Evolutionary conservation across 1,140 invertebrate genomes (phyloP).

Genomic region (Onthophagus taurus): DNA sequence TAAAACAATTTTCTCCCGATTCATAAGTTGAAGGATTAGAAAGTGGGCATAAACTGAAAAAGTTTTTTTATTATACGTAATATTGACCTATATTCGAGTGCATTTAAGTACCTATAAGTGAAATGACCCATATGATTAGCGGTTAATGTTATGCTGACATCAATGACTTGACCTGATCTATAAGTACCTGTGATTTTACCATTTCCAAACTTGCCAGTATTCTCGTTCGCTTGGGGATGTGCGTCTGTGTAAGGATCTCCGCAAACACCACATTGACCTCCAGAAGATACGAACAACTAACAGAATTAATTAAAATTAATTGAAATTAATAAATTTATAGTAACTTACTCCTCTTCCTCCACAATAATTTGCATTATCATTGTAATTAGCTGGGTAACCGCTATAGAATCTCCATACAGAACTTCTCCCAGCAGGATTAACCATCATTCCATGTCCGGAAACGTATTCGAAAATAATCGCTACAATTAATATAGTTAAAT

Average conservation of each 20-base stretch:
- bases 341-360: conserved; percentile 52
- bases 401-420: conserved; percentile 54
- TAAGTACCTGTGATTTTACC: conserved; percentile 45
- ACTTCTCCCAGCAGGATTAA: conserved; percentile 56
- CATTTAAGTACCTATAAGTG: conserved; percentile 41
- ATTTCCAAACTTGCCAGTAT: conserved; percentile 49
- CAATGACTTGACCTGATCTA: conserved; percentile 32
- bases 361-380: conserved; percentile 59
- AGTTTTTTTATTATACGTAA: no score
- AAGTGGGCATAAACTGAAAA: conserved; percentile 21
- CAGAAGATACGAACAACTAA: no score
- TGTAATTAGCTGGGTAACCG: conserved; percentile 46
- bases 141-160: conserved; percentile 39
- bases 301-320: no score
- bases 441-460: conserved; percentile 55
- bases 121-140: conserved; percentile 48
- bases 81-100: no score
- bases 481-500: no score
- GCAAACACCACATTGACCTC: conserved; percentile 46
- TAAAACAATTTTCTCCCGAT: conserved; percentile 23
- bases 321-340: no score
- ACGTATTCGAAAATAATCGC: conserved; percentile 23
- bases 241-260: conserved; percentile 44
- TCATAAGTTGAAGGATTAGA: conserved; percentile 20
- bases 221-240: conserved; percentile 50